Evolutionary conservation across 2,113 vertebrate species (phyloP), one percentile per base, ranked within the genome.

Genomic region (Catagonus wagneri): DNA sequence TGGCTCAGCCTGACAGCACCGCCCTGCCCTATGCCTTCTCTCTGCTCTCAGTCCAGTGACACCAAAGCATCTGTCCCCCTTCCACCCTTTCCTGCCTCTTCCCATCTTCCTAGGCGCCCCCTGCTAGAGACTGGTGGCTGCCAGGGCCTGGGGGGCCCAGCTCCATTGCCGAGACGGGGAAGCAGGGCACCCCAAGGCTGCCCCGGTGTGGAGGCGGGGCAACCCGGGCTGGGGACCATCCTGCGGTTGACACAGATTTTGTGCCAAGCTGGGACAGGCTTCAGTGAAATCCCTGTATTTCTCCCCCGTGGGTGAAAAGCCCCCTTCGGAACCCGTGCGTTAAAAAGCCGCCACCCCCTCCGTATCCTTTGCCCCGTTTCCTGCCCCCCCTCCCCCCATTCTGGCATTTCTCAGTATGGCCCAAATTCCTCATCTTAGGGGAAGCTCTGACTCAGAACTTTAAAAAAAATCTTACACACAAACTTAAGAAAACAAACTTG

Each of bases 381-480:
- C 90, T 27, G 50, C 32, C 14, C 23, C 39, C 72, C 22, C n/a
- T 50, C 65, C 84, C 65, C 32, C 52, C 3, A 14, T 27, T 7
- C 19, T 74, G 71, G 95, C 69, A 8, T 83, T 39, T 83, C 96
- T 78, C 91, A n/a, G 52, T 32, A 29, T 0, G 65, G 91, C 74
- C 94, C 89, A 19, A 91, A 56, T 50, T 52, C 93, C 74, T 75
- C 60, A 60, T 79, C 92, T 87, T 60, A 50, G n/a, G 83, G 92
- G 86, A 96, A 93, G 95, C 78, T 92, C 78, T 97, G 96, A 97
- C 95, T 97, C 96, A 95, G 66, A 92, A 87, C 74, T 65, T 85
- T 12, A 74, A 54, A 68, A 44, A 44, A 95, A 76, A 39, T 39
- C 95, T 91, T 69, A 52, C 34, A 39, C 90, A 83, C 65, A 63